These are phyloP conservation scores for Hydropsyche betteni DNA, from an alignment of 2,888 invertebrate species.

Conservation along the genomic window DNA sequence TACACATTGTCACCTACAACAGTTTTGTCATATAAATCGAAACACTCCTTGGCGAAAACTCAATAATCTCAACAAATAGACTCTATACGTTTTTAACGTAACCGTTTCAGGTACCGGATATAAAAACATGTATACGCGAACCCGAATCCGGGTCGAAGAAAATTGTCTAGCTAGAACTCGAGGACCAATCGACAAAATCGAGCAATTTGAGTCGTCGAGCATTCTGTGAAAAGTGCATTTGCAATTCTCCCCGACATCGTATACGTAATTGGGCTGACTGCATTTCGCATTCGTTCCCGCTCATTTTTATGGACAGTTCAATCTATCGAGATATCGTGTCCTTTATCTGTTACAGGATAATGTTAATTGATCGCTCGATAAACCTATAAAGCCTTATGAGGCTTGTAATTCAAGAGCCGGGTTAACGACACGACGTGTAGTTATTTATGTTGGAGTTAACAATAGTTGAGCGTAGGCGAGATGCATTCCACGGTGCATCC, in stretches of 20 bases:
- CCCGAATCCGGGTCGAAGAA: neutral
- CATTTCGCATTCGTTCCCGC: slow-evolving; percentile 3
- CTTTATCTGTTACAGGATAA: too few relatives aligned
- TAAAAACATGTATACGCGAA: neutral
- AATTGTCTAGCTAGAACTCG: neutral
- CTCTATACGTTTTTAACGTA: too few relatives aligned
- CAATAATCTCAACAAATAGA: neutral
- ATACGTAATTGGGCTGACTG: slow-evolving; percentile 15
- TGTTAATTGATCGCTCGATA: too few relatives aligned
- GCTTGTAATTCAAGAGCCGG: too few relatives aligned
- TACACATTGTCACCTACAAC: neutral
- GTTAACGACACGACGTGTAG: neutral
- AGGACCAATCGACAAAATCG: slow-evolving; percentile 36
- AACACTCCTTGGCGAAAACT: neutral
- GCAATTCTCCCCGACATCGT: neutral
- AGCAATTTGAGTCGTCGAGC: slow-evolving; percentile 20
- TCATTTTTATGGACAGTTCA: too few relatives aligned
- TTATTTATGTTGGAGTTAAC: neutral
- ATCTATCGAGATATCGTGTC: too few relatives aligned
- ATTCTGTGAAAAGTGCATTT: slow-evolving; percentile 29
- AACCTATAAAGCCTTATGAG: too few relatives aligned
- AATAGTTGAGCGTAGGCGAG: neutral
- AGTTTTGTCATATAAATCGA: slow-evolving; percentile 7
- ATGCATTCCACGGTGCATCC: slow-evolving; percentile 12
- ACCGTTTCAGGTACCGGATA: too few relatives aligned